Conservation (phyloP, 2,797 vertebrate species). For the Muscicapa striata region DNA sequence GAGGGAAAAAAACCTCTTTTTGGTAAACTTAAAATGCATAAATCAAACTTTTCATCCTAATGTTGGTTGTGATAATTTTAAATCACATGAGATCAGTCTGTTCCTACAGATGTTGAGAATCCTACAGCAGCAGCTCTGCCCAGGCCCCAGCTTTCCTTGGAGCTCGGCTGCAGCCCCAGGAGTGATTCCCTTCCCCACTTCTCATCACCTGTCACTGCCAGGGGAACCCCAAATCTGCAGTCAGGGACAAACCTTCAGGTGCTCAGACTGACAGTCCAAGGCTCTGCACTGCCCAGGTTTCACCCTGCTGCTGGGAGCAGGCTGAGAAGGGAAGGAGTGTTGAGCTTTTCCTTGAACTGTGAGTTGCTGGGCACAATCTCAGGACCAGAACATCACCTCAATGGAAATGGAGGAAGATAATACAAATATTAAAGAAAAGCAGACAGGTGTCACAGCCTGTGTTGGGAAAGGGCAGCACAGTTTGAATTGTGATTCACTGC, state of each 20-base stretch:
- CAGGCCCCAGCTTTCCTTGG: not conserved
- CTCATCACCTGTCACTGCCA: not conserved
- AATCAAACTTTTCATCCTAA: not conserved
- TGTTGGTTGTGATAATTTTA: not conserved
- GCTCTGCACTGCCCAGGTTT: fast-evolving
- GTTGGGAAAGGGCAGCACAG: not conserved
- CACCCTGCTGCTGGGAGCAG: fast-evolving
- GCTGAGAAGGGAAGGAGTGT: not conserved
- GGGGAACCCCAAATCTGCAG: not conserved
- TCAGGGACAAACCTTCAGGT: not conserved
- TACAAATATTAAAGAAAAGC: not conserved
- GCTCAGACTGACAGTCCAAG: not conserved
- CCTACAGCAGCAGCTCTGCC: not conserved
- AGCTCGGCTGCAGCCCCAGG: not conserved
- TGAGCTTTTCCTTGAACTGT: fast-evolving
- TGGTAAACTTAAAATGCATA: conserved; percentile 7
- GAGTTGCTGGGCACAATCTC: not conserved
- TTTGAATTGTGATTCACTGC: not conserved
- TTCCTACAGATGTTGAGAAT: not conserved
- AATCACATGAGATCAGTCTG: not conserved
- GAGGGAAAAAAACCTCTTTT: not conserved
- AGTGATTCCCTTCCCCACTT: not conserved
- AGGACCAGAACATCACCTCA: not conserved
- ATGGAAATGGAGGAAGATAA: not conserved
- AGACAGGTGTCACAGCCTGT: not conserved